phyloP scores from a whole-genome alignment of 2,113 vertebrate genomes.

The Rhizomys pruinosus region DNA sequence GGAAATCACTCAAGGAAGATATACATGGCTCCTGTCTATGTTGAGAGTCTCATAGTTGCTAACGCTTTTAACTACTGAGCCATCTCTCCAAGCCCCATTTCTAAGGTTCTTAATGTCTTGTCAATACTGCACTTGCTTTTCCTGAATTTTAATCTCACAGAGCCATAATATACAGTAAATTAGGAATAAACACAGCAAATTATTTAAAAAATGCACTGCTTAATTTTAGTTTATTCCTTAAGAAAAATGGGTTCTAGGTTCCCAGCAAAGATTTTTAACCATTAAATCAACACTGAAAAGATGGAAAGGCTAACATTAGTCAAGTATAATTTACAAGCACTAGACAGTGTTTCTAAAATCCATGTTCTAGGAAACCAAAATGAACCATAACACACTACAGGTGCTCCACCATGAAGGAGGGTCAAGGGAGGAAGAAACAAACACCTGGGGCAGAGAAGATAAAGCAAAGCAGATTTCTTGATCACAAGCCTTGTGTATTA shows the following conservation, averaged over 20 bases:
- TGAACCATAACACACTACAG: not conserved
- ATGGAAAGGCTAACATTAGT: not conserved
- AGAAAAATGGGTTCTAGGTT: not conserved
- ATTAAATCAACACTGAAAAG: conserved; percentile 47
- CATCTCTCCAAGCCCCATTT: not conserved
- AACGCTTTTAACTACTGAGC: too few relatives aligned
- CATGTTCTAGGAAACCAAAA: conserved; percentile 6
- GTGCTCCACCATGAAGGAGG: not conserved
- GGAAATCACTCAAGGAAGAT: too few relatives aligned
- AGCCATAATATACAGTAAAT: conserved; percentile 23
- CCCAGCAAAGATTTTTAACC: not conserved
- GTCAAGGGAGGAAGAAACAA: too few relatives aligned
- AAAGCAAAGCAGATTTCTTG: not conserved
- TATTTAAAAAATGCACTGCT: not conserved
- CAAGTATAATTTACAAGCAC: not conserved
- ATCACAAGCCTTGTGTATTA: not conserved
- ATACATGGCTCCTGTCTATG: too few relatives aligned
- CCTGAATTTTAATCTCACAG: conserved; percentile 20
- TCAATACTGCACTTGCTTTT: not conserved
- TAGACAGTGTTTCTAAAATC: not conserved
- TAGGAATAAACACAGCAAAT: not conserved
- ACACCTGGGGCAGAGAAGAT: not conserved
- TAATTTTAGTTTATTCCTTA: not conserved
- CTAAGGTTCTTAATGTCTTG: not conserved
- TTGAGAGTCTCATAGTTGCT: too few relatives aligned